Evolutionary conservation across 1,140 invertebrate species (phyloP), one percentile per base, ranked within the genome.

Genomic region (Medauroidea extradentata): DNA sequence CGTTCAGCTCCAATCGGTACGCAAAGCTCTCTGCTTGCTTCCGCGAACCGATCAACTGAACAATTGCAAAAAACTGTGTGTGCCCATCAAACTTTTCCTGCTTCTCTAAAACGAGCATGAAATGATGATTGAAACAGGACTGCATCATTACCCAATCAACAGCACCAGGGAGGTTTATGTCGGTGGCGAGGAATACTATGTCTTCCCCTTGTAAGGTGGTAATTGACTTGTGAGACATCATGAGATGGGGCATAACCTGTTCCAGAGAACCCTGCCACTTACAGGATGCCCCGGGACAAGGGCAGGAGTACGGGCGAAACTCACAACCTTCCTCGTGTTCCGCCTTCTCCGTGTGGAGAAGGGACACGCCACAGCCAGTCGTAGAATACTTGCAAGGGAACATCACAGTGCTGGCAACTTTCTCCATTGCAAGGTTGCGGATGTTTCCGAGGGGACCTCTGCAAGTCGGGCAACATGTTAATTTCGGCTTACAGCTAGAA

Each of bases 71-170:
- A 77, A 99, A 99, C 76, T 98, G 94, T 68, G 98, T 96, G 73
- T 98, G 92, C 8, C 94, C 95, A 79, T 98, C 94, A 72, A 88
- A 94, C 73, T 98, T 98, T 69, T 97, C 96, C 78, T 99, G 97
- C 76, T 99, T 99, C 77, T 99, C 97, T 24, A 99, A 80, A 16
- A 99, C 96, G 57, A 99, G 81, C 96, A 99, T 99, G 73, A 99
- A 99, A 77, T 99, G 92, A 72, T 98, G 94, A 54, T 93, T 93
- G 75, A 98, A 99, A 78, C 97, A 99, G 9, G 94, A 96, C 74
- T 99, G 97, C 96, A 99, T 99, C 97, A 99, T 99, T 0, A 99
- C 98, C 98, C 98, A 99, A 74, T 99, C 98, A 2, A 99, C 98
- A 56, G 97, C 98, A 58, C 98, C 98, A 49, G 96, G 96, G 62